Evolutionary conservation across 2,797 vertebrate genomes (phyloP).

Genomic region (Poecilia wingei): DNA sequence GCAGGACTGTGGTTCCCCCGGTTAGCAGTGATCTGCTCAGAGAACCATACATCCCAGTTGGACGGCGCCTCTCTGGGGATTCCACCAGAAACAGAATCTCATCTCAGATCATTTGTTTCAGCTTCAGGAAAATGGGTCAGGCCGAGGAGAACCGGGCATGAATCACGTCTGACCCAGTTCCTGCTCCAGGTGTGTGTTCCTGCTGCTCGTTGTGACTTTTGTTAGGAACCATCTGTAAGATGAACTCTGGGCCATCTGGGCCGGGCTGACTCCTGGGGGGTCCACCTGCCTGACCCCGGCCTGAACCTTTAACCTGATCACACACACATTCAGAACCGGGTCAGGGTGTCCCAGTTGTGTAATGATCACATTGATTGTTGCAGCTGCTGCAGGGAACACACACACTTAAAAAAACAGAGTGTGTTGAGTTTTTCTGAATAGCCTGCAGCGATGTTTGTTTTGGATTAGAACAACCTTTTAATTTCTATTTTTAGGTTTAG

Average conservation of each 20-base stretch:
- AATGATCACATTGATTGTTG: neutral
- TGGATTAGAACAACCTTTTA: neutral
- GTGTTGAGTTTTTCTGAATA: neutral
- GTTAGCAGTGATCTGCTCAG: neutral
- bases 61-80: neutral
- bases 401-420: neutral
- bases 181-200: neutral
- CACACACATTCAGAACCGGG: neutral
- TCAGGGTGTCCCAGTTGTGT: neutral
- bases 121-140: neutral
- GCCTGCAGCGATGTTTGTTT: neutral
- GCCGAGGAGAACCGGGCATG: neutral
- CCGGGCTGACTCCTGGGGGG: neutral
- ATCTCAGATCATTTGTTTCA: neutral
- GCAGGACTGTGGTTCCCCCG: neutral
- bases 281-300: neutral
- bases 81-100: neutral
- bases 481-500: neutral
- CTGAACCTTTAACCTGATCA: neutral
- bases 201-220: neutral
- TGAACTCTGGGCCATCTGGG: neutral
- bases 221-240: neutral
- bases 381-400: neutral
- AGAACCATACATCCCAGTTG: neutral
- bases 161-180: neutral